Conservation (phyloP, 1,140 invertebrate genomes). For the Varroa destructor region DNA sequence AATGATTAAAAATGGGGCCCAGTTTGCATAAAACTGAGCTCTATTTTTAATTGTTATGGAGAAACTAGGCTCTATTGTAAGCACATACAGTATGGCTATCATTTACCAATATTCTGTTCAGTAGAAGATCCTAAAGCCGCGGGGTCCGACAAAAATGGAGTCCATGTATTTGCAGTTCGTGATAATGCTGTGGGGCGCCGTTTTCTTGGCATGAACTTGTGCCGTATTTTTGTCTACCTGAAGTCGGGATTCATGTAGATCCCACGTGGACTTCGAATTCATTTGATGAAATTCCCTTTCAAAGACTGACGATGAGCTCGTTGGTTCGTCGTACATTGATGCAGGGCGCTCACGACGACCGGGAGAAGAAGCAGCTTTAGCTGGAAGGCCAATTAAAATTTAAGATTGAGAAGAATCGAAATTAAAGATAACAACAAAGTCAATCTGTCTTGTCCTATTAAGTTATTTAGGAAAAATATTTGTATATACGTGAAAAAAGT, state of each 20-base stretch:
- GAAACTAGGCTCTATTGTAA: not conserved
- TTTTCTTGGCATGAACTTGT: not conserved
- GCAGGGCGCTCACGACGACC: not conserved
- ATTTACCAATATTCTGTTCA: not conserved
- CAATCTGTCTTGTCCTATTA: too few relatives aligned
- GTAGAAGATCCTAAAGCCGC: conserved; percentile 9
- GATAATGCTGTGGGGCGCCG: not conserved
- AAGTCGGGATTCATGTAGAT: conserved; percentile 5
- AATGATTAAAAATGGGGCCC: too few relatives aligned
- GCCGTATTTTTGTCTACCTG: conserved; percentile 18
- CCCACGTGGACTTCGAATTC: conserved; percentile 24
- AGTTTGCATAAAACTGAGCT: too few relatives aligned
- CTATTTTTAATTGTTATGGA: not conserved
- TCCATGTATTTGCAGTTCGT: conserved; percentile 16
- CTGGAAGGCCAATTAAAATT: not conserved
- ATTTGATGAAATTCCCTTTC: conserved; percentile 17
- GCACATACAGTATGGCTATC: not conserved
- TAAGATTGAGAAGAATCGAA: too few relatives aligned
- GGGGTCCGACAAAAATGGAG: conserved; percentile 15
- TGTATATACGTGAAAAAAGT: too few relatives aligned
- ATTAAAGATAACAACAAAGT: too few relatives aligned
- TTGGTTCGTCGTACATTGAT: conserved; percentile 15
- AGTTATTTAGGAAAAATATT: too few relatives aligned
- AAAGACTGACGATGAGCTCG: not conserved
- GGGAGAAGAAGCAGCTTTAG: not conserved